phyloP scores from a whole-genome alignment of 2,888 invertebrate species.

The Quadriops clusia region DNA sequence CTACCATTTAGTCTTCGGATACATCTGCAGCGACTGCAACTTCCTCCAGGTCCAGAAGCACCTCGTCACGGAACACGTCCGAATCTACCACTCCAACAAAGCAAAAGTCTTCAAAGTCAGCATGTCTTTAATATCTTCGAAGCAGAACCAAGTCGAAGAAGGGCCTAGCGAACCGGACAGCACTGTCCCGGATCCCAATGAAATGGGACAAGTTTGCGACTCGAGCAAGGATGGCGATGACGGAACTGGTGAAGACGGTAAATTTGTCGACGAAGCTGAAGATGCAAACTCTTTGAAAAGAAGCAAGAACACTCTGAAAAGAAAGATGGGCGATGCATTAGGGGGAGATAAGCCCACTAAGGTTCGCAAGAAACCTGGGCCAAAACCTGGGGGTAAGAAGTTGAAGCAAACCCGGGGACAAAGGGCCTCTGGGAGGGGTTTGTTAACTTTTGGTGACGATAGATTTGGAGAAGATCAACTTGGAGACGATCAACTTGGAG shows the following conservation, averaged over 20 bases:
- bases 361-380: no score
- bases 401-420: no score
- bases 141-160: conserved; percentile 7
- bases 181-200: neutral
- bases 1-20: conserved; percentile 38
- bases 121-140: conserved; percentile 23
- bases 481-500: no score
- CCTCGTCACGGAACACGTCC: conserved; percentile 52
- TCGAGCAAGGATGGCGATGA: no score
- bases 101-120: conserved; percentile 34
- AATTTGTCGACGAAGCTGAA: conserved; percentile 1
- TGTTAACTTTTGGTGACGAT: no score
- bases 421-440: no score
- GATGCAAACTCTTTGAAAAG: no score
- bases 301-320: neutral
- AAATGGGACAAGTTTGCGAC: neutral
- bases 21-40: conserved; percentile 60
- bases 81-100: conserved; percentile 41
- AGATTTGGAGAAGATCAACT: no score
- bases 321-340: neutral
- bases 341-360: no score
- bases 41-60: conserved; percentile 52
- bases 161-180: conserved; percentile 8
- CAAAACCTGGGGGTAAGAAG: no score
- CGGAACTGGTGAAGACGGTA: no score